phyloP scores from a whole-genome alignment of 2,797 vertebrate genomes.

The Lacerta agilis region DNA sequence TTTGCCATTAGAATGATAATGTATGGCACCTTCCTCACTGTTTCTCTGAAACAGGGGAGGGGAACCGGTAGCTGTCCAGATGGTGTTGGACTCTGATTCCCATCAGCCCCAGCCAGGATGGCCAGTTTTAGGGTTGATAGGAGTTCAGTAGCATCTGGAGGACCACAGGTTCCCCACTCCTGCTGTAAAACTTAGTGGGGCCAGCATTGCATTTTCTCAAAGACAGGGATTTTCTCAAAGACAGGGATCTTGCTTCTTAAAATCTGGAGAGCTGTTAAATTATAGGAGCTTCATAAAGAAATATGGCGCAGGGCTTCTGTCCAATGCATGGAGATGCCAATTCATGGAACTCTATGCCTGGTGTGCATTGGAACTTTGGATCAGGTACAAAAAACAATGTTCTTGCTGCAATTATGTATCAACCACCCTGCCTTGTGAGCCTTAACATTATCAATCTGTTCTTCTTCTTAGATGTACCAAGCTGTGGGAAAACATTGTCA shows the following conservation, averaged over 20 bases:
- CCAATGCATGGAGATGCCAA: neutral
- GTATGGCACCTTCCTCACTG: too few species aligned
- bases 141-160: too few species aligned
- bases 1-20: too few species aligned
- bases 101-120: too few species aligned
- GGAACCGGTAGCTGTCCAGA: too few species aligned
- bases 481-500: constrained; percentile 54
- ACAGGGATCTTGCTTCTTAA: neutral
- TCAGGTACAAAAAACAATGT: neutral
- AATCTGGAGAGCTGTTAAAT: neutral
- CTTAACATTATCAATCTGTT: neutral
- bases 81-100: neutral
- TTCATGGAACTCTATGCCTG: neutral
- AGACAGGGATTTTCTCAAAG: too few species aligned
- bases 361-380: neutral
- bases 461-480: neutral
- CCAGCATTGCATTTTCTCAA: neutral
- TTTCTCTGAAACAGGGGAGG: too few species aligned
- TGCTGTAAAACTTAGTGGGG: too few species aligned
- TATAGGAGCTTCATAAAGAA: neutral
- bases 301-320: neutral
- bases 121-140: too few species aligned
- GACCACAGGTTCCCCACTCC: too few species aligned
- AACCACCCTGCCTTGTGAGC: neutral
- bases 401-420: fast-evolving